phyloP scores from a whole-genome alignment of 2,797 vertebrate genomes.

The Triplophysa bombifrons region DNA sequence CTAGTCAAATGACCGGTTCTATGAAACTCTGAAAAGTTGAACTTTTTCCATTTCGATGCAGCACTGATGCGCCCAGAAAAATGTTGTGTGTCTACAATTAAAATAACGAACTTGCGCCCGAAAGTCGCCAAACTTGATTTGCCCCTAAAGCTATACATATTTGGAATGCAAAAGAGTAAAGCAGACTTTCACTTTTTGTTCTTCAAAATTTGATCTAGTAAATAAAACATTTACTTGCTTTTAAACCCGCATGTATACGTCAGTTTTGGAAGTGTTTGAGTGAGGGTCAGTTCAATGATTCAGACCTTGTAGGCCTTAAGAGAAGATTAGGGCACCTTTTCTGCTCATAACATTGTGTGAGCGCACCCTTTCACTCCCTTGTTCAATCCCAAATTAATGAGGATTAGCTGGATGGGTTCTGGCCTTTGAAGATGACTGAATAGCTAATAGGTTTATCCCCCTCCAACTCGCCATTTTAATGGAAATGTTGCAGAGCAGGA shows the following conservation, averaged over 20 bases:
- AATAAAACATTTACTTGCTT: neutral
- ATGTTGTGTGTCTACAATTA: too few species aligned
- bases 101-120: too few species aligned
- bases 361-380: slow-evolving; percentile 53
- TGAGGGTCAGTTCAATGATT: slow-evolving; percentile 28
- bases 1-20: too few species aligned
- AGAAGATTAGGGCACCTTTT: slow-evolving; percentile 62
- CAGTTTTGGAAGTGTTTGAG: slow-evolving; percentile 1
- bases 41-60: too few species aligned
- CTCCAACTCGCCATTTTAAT: slow-evolving; percentile 52
- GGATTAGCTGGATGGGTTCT: slow-evolving; percentile 59
- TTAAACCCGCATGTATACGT: slow-evolving; percentile 30
- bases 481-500: slow-evolving; percentile 40
- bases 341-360: slow-evolving; percentile 49
- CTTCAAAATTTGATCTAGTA: neutral
- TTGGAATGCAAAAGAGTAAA: neutral
- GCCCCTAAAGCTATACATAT: too few species aligned
- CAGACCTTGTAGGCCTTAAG: slow-evolving; percentile 51
- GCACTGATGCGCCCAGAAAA: too few species aligned
- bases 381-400: slow-evolving; percentile 60
- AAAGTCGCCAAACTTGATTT: too few species aligned
- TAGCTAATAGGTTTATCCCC: slow-evolving; percentile 67
- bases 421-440: slow-evolving; percentile 71
- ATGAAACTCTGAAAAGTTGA: too few species aligned
- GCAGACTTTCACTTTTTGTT: neutral